These are phyloP conservation scores for Limosa lapponica DNA, from an alignment of 2,797 vertebrate species.

Conservation along the genomic window DNA sequence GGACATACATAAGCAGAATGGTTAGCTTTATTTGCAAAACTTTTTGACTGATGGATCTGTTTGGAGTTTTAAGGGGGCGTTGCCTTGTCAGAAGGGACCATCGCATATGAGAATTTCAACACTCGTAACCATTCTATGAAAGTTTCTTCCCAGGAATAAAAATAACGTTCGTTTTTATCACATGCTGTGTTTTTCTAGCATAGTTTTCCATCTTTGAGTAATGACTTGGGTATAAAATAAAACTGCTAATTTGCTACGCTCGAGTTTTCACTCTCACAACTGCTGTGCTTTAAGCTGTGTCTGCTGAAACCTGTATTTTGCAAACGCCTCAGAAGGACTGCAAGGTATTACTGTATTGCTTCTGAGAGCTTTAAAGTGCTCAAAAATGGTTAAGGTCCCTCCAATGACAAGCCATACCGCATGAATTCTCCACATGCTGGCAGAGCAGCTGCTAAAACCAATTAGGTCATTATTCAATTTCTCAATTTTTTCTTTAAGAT, in stretches of 20 bases:
- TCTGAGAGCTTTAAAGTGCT: not conserved
- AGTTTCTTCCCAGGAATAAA: conserved; percentile 5
- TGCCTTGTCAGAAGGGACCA: not conserved
- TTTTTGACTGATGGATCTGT: not conserved
- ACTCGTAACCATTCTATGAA: not conserved
- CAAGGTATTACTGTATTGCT: not conserved
- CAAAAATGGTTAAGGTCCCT: not conserved
- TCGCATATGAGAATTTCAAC: not conserved
- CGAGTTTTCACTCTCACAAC: not conserved
- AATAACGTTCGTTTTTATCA: not conserved
- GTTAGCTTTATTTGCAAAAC: not conserved
- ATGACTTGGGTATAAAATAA: conserved; percentile 30
- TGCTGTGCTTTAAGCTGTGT: not conserved
- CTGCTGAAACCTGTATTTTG: conserved; percentile 5
- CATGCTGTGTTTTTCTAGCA: not conserved
- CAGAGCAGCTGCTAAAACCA: conserved; percentile 43
- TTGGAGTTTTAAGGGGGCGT: not conserved
- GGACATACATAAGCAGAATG: not conserved
- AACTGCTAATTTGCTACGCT: conserved; percentile 25
- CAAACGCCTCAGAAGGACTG: not conserved
- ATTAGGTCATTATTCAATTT: conserved; percentile 36
- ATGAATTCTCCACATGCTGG: conserved; percentile 6
- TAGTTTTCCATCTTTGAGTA: conserved; percentile 37
- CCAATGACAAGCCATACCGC: not conserved
- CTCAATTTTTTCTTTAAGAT: not conserved